Conservation (phyloP, 2,113 vertebrate genomes). For the Trematomus loennbergii region DNA sequence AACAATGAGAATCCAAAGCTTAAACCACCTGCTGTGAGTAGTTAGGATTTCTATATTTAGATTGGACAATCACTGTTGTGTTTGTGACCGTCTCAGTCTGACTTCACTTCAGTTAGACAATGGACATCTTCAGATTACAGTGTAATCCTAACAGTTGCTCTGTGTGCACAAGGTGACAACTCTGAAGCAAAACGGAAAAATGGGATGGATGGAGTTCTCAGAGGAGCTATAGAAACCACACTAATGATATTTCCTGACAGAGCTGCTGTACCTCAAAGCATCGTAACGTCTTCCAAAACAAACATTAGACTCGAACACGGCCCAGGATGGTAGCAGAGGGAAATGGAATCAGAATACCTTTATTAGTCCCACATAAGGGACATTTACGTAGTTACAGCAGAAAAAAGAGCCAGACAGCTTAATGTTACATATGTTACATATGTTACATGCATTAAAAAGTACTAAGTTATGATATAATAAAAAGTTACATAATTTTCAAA, state of each 20-base stretch:
- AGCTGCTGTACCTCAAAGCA: constrained; percentile 15
- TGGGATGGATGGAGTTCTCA: background rate
- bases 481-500: too few relatives aligned
- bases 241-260: background rate
- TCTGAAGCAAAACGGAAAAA: background rate
- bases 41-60: background rate
- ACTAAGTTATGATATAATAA: too few relatives aligned
- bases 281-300: constrained; percentile 1
- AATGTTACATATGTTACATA: too few relatives aligned
- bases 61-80: background rate
- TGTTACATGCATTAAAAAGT: too few relatives aligned
- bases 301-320: background rate
- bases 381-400: too few relatives aligned
- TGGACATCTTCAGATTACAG: background rate
- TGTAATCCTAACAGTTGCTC: background rate
- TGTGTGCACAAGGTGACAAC: background rate
- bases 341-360: background rate
- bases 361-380: too few relatives aligned
- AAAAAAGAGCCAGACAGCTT: too few relatives aligned
- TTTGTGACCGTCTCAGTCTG: background rate
- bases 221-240: background rate
- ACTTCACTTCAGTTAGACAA: background rate
- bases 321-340: background rate
- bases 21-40: background rate
- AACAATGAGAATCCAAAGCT: background rate